Conservation (phyloP, 2,113 vertebrate species). For the Tupaia tana region DNA sequence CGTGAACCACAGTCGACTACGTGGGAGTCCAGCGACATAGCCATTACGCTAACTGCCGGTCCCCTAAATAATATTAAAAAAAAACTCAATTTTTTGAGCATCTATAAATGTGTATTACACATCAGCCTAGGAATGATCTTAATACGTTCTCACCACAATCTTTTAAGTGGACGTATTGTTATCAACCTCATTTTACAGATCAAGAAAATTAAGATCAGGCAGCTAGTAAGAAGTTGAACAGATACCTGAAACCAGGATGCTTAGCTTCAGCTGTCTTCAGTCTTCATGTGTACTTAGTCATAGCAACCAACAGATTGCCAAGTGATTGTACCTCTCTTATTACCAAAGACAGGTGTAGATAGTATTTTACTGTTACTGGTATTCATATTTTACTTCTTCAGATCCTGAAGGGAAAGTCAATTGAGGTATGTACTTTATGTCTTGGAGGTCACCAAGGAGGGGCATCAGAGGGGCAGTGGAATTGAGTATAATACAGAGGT, state of each 20-base stretch:
- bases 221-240: not conserved
- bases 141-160: not conserved
- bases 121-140: not conserved
- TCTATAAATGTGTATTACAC: not conserved
- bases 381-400: not conserved
- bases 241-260: not conserved
- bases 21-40: too few relatives aligned
- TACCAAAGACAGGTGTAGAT: not conserved
- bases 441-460: not conserved
- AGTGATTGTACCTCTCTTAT: not conserved
- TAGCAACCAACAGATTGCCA: not conserved
- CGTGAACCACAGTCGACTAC: too few relatives aligned
- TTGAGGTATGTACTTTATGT: not conserved
- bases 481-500: not conserved
- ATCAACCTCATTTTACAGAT: not conserved
- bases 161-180: not conserved
- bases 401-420: conserved; percentile 58
- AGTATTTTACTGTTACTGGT: conserved; percentile 12
- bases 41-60: too few relatives aligned
- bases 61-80: too few relatives aligned
- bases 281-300: not conserved
- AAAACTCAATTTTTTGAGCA: not conserved
- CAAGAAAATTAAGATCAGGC: not conserved
- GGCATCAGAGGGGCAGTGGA: not conserved
- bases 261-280: not conserved